Evolutionary conservation across 92 coral and sea anemone genomes (phyloP).

Genomic region (Epizoanthus stellaris): DNA sequence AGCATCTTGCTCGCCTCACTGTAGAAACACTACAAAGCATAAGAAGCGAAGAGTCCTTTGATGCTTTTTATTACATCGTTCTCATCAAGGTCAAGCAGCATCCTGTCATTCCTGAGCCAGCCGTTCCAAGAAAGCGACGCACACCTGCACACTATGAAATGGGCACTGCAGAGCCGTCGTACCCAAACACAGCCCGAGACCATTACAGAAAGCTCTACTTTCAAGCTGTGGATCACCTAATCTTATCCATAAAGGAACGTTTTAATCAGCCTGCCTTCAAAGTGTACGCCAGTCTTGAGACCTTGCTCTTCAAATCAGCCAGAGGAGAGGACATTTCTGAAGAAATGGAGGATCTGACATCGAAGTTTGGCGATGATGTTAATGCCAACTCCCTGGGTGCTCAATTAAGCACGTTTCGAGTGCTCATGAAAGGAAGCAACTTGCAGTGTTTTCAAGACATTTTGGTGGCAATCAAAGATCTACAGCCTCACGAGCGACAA

Average conservation of each 20-base stretch:
- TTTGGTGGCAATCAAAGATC: slow-evolving; percentile 7
- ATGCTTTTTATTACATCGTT: slow-evolving; percentile 43
- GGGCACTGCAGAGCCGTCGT: slow-evolving; percentile 42
- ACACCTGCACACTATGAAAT: slow-evolving; percentile 49
- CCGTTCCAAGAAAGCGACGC: slow-evolving; percentile 59
- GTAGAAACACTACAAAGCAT: slow-evolving; percentile 44
- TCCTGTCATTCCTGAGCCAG: slow-evolving; percentile 52
- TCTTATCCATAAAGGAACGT: slow-evolving; percentile 40
- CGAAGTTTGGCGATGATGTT: slow-evolving; percentile 50
- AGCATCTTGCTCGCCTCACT: slow-evolving; percentile 43
- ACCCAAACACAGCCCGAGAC: slow-evolving; percentile 58
- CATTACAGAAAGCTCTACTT: slow-evolving; percentile 50
- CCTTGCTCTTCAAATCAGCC: slow-evolving; percentile 47
- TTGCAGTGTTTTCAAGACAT: slow-evolving; percentile 51
- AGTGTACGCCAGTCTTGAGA: slow-evolving; percentile 52
- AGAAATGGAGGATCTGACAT: slow-evolving; percentile 45
- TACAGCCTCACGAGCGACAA: slow-evolving; percentile 30
- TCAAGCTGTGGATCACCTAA: slow-evolving; percentile 51
- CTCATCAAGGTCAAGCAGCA: slow-evolving; percentile 49
- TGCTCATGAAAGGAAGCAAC: slow-evolving; percentile 31
- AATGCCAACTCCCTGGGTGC: slow-evolving; percentile 43
- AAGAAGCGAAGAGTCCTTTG: slow-evolving; percentile 51
- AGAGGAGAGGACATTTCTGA: slow-evolving; percentile 49
- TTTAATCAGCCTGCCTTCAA: no score
- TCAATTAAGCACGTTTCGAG: slow-evolving; percentile 53